Evolutionary conservation across 2,888 invertebrate species (phyloP).

Genomic region (Plutella xylostella): DNA sequence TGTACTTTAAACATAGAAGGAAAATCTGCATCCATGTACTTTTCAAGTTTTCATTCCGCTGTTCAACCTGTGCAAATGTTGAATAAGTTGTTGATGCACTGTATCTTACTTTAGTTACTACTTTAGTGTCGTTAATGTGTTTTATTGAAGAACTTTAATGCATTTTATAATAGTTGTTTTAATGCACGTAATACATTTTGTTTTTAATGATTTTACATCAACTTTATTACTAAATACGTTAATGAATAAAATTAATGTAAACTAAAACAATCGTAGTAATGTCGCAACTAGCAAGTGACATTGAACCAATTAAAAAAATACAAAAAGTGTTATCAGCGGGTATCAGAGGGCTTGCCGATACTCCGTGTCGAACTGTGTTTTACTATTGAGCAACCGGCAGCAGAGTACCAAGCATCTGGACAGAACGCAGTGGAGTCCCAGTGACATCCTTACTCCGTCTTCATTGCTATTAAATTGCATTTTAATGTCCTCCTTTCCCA

Average conservation of each 20-base stretch:
- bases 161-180: too few species aligned
- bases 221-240: background rate
- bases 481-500: constrained; percentile 43
- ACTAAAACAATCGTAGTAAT: constrained; percentile 23
- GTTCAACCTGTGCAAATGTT: too few species aligned
- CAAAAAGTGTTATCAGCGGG: constrained; percentile 50
- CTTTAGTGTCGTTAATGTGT: too few species aligned
- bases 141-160: too few species aligned
- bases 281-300: constrained; percentile 47
- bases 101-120: too few species aligned
- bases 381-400: constrained; percentile 31
- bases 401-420: constrained; percentile 25
- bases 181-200: too few species aligned
- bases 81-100: too few species aligned
- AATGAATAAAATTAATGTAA: background rate
- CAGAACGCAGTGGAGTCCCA: constrained; percentile 28
- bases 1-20: too few species aligned
- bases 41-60: too few species aligned
- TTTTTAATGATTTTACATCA: too few species aligned
- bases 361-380: too few species aligned
- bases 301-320: constrained; percentile 53
- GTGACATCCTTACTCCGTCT: constrained; percentile 38
- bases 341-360: constrained; percentile 36
- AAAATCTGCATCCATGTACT: too few species aligned
- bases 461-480: constrained; percentile 49